Conservation (phyloP, 1,140 invertebrate genomes). For the Meloidogyne chitwoodi region DNA sequence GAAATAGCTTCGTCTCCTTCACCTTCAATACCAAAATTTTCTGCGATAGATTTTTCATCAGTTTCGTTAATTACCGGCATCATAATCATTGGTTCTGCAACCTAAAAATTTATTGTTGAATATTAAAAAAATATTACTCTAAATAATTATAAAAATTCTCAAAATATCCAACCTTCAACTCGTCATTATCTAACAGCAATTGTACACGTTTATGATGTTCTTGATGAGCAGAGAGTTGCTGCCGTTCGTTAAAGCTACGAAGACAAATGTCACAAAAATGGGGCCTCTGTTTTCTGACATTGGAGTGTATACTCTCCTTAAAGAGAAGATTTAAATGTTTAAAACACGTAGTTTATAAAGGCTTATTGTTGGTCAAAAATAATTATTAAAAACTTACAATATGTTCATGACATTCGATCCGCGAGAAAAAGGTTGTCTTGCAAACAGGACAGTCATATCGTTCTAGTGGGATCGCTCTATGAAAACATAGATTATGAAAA, state of each 20-base stretch:
- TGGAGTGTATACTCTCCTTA: conserved; percentile 45
- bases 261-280: conserved; percentile 56
- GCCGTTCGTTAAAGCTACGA: conserved; percentile 48
- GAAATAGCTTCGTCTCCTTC: background rate
- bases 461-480: conserved; percentile 51
- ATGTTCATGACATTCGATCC: conserved; percentile 53
- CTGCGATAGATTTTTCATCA: background rate
- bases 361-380: no score
- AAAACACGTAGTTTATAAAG: background rate
- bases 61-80: conserved; percentile 15
- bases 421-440: conserved; percentile 50
- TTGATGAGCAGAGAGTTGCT: conserved; percentile 55
- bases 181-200: conserved; percentile 30
- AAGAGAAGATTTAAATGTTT: background rate
- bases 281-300: conserved; percentile 43
- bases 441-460: conserved; percentile 55
- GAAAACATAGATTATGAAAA: background rate
- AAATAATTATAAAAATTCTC: background rate
- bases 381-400: conserved; percentile 18
- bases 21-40: background rate
- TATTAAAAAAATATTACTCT: no score
- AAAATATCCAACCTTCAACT: conserved; percentile 33
- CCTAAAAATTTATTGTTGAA: background rate
- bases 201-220: conserved; percentile 55
- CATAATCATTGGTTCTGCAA: conserved; percentile 17